These are phyloP conservation scores for Tenebrio molitor DNA, from an alignment of 1,140 invertebrate genomes.

Conservation along the genomic window DNA sequence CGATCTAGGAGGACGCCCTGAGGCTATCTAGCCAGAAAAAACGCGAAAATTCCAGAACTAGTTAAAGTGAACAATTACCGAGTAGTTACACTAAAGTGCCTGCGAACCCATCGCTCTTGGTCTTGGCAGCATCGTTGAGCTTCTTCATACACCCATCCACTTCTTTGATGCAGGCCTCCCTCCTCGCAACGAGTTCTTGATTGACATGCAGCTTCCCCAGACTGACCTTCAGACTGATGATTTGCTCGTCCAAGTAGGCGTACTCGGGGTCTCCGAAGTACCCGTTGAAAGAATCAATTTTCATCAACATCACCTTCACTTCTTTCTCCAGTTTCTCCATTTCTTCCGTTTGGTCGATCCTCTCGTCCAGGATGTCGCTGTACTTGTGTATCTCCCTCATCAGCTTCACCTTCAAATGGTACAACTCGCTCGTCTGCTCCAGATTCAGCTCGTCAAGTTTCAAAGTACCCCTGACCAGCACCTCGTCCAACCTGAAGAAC, in stretches of 20 bases:
- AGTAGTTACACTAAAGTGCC: constrained; percentile 34
- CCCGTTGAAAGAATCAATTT: constrained; percentile 45
- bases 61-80: no score
- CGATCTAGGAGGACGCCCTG: no score
- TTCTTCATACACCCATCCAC: constrained; percentile 51
- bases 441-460: constrained; percentile 44
- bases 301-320: constrained; percentile 41
- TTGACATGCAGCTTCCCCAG: constrained; percentile 49
- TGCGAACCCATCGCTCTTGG: not conserved
- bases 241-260: constrained; percentile 51
- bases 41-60: no score
- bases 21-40: no score
- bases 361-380: constrained; percentile 48
- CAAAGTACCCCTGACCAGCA: constrained; percentile 37
- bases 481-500: constrained; percentile 53
- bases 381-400: constrained; percentile 47
- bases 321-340: constrained; percentile 46
- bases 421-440: constrained; percentile 29
- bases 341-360: constrained; percentile 48
- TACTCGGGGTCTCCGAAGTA: constrained; percentile 21
- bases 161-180: constrained; percentile 35
- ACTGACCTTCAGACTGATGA: constrained; percentile 51
- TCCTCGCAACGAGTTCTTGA: constrained; percentile 28
- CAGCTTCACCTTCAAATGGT: constrained; percentile 48
- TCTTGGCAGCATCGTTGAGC: constrained; percentile 11